Conservation (phyloP, 2,113 vertebrate genomes). For the Picathartes gymnocephalus region DNA sequence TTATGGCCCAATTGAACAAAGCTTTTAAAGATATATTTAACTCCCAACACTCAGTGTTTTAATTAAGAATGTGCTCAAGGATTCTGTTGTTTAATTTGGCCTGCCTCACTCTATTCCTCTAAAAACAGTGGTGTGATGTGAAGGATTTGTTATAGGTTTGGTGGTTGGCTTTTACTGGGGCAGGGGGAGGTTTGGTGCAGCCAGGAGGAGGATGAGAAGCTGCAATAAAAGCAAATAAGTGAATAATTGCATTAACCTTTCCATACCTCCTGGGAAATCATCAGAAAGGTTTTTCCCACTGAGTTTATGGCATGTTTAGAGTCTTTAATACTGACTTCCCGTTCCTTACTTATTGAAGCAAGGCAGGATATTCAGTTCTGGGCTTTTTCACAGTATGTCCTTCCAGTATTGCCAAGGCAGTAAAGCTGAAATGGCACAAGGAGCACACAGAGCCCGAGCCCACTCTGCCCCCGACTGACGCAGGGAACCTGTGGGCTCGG, state of each 20-base stretch:
- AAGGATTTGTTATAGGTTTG: neutral
- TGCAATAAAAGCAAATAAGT: neutral
- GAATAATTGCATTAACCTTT: slow-evolving; percentile 34
- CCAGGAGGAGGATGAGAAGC: neutral
- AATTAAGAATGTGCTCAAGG: neutral
- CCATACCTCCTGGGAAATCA: neutral
- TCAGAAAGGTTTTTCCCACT: neutral
- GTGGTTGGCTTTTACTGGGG: neutral
- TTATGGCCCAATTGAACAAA: neutral
- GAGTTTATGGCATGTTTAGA: neutral
- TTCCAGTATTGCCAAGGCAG: neutral
- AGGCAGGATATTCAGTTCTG: neutral
- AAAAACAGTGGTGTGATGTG: neutral
- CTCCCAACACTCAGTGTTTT: neutral
- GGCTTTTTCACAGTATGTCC: neutral
- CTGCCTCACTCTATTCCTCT: neutral
- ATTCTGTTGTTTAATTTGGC: neutral
- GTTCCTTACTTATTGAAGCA: neutral
- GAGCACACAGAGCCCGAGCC: neutral
- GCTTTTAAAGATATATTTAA: neutral
- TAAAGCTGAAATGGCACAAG: neutral
- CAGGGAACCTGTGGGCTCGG: neutral
- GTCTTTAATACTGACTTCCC: neutral
- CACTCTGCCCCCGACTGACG: accelerated
- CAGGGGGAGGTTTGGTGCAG: neutral